These are phyloP conservation scores for Oxytorus armatus DNA, from an alignment of 2,888 invertebrate genomes.

Conservation along the genomic window DNA sequence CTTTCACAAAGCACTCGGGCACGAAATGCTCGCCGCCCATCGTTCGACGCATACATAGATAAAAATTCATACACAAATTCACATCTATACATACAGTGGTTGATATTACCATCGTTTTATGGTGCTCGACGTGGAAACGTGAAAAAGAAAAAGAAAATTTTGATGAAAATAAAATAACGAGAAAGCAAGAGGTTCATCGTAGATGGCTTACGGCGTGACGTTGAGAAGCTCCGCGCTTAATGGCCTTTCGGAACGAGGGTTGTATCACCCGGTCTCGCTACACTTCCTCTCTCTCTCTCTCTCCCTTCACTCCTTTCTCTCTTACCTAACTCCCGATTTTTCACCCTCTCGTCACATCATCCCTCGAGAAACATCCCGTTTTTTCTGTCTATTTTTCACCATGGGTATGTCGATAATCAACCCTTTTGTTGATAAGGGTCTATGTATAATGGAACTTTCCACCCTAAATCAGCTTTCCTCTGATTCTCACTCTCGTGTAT, in stretches of 20 bases:
- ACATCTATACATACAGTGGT: background rate
- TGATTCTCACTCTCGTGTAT: no score
- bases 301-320: slow-evolving; percentile 5
- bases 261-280: slow-evolving; percentile 32
- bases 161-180: slow-evolving; percentile 36
- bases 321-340: background rate
- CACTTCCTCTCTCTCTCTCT: slow-evolving; percentile 18
- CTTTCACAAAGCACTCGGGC: slow-evolving; percentile 15
- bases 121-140: slow-evolving; percentile 30
- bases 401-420: background rate
- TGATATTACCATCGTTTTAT: slow-evolving; percentile 45
- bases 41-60: slow-evolving; percentile 13
- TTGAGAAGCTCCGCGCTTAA: slow-evolving; percentile 55
- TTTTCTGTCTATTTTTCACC: background rate
- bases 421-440: no score
- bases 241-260: slow-evolving; percentile 52
- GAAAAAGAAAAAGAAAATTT: slow-evolving; percentile 7
- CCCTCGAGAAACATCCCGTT: background rate
- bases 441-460: no score
- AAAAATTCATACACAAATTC: slow-evolving; percentile 4
- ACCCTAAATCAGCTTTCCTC: no score
- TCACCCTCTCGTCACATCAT: background rate
- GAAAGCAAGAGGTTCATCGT: slow-evolving; percentile 21
- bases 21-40: slow-evolving; percentile 4
- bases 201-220: slow-evolving; percentile 49